Evolutionary conservation across 1,140 invertebrate genomes (phyloP), one percentile per base, ranked within the genome.

Genomic region (Heliconius hewitsoni): DNA sequence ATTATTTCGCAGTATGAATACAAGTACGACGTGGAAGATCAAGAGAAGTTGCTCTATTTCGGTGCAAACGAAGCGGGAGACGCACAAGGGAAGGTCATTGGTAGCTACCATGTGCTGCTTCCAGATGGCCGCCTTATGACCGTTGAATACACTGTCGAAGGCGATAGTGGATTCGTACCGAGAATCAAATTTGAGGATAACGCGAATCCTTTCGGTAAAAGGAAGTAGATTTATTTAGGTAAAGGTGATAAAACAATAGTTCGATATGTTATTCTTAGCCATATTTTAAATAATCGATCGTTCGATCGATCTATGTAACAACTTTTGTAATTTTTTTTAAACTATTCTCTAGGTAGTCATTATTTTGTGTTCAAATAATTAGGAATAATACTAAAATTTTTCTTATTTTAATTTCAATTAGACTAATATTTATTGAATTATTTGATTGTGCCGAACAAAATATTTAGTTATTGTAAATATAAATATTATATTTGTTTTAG

Each of bases 1-100:
- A 5, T 72, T 78, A 73, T 82, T 6, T 83, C 95, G 91, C 93
- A 96, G 96, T 97, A 97, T 82, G 95, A 96, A 87, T 97, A 96
- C 90, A 95, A 96, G 90, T 97, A 96, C 84, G 96, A 96, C 88
- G 96, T 97, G n/a, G 96, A 97, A 88, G 96, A 97, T 87, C 95
- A 95, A 79, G 95, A 96, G 81, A 96, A 96, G 76, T 92, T 95
- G 76, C 94, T 96, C 27, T 96, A 96, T 90, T 96, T 96, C 87
- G 96, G 96, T 18, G 95, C 96, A 72, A 96, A 96, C 76, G 96
- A 97, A 90, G 87, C 93, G 27, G 96, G 96, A 1, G 96, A 96
- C 78, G 95, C 95, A 3, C 93, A 93, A 76, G 96, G 96, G 74
- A 95, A 96, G 81, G 96, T 96, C 18, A 87, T 94, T 52, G 96